These are phyloP conservation scores for Clanis bilineata DNA, from an alignment of 2,888 invertebrate species.

Conservation along the genomic window DNA sequence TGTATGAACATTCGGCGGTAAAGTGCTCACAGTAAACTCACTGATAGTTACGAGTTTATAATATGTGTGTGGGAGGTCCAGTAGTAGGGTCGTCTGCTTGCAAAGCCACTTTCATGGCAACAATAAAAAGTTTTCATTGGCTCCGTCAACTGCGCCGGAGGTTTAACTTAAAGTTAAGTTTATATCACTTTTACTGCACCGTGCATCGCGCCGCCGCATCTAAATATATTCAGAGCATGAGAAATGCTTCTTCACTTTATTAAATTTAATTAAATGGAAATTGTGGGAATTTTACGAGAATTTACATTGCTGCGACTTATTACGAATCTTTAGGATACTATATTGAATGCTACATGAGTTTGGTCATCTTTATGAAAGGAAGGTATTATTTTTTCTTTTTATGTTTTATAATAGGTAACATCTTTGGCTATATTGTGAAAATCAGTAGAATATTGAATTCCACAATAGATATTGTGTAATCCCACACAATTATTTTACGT, in stretches of 20 bases:
- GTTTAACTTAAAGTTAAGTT: slow-evolving; percentile 57
- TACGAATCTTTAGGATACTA: not conserved
- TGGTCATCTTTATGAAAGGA: too few species aligned
- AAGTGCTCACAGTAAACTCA: not conserved
- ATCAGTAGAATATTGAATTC: too few species aligned
- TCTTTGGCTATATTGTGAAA: too few species aligned
- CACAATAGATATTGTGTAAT: too few species aligned
- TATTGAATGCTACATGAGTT: not conserved
- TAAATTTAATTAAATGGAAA: slow-evolving; percentile 14
- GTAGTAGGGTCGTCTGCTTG: slow-evolving; percentile 43
- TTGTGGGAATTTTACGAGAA: not conserved
- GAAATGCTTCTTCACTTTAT: slow-evolving; percentile 15
- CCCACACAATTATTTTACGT: too few species aligned
- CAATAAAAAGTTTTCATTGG: slow-evolving; percentile 74
- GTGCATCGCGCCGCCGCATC: slow-evolving; percentile 29
- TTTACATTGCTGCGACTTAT: slow-evolving; percentile 7
- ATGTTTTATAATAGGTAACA: too few species aligned
- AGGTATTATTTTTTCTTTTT: too few species aligned
- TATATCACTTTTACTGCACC: slow-evolving; percentile 62
- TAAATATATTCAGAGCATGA: slow-evolving; percentile 35
- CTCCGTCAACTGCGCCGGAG: slow-evolving; percentile 47
- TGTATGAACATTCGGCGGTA: too few species aligned
- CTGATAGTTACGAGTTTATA: not conserved
- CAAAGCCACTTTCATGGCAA: slow-evolving; percentile 58
- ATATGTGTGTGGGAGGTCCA: not conserved